Conservation (phyloP, 2,113 vertebrate genomes). For the Menidia beryllina region DNA sequence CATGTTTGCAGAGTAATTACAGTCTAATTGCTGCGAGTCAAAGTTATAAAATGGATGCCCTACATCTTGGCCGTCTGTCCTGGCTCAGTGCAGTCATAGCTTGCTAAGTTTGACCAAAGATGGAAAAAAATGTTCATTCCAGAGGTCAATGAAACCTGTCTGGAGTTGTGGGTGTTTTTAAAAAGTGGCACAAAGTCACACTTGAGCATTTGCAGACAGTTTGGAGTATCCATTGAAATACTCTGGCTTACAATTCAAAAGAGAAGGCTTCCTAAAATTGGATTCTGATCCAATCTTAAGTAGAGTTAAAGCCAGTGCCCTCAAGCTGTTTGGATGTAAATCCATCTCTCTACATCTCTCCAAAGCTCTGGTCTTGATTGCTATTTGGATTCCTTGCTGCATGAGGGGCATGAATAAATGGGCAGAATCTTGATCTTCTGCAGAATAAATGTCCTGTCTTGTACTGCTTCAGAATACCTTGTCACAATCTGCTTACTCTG, state of each 20-base stretch:
- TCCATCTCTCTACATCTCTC: conserved; percentile 71
- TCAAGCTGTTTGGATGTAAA: conserved; percentile 77
- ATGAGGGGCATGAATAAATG: conserved; percentile 63
- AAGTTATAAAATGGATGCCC: conserved; percentile 8
- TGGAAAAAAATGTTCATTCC: conserved; percentile 39
- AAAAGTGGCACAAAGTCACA: conserved; percentile 45
- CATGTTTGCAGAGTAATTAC: conserved; percentile 31
- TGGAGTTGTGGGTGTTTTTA: conserved; percentile 40
- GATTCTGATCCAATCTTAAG: conserved; percentile 71
- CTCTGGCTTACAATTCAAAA: conserved; percentile 62
- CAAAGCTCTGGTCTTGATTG: conserved; percentile 76
- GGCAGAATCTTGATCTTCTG: conserved; percentile 59
- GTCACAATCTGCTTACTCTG: conserved; percentile 16
- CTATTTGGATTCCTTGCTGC: conserved; percentile 66
- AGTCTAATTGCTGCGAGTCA: conserved; percentile 30
- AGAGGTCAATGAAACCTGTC: conserved; percentile 42
- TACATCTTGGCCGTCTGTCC: background rate
- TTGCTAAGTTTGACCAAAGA: conserved; percentile 34
- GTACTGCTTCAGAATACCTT: conserved; percentile 34
- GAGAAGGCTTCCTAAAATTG: conserved; percentile 68
- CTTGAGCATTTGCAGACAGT: conserved; percentile 53
- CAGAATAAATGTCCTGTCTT: conserved; percentile 54
- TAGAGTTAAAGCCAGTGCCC: conserved; percentile 73
- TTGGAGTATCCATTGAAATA: conserved; percentile 57
- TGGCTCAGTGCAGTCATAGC: background rate